Evolutionary conservation across 2,113 vertebrate genomes (phyloP).

Genomic region (Catharus fuscescens): DNA sequence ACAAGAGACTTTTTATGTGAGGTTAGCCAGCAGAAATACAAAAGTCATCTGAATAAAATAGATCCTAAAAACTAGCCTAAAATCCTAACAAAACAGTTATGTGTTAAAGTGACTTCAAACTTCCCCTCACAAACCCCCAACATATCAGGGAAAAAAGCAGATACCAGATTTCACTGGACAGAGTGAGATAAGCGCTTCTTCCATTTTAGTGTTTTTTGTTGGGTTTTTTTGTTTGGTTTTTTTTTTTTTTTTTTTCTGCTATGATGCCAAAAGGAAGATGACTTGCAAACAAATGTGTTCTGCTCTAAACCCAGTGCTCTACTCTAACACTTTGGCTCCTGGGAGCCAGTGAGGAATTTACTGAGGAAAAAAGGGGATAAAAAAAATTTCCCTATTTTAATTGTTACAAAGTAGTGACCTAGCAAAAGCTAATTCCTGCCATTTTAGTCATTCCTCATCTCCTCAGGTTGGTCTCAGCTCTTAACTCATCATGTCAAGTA

Average conservation of each 20-base stretch:
- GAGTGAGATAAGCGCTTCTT: background rate
- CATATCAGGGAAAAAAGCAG: background rate
- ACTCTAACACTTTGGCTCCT: background rate
- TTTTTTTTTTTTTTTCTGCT: background rate
- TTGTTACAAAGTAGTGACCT: background rate
- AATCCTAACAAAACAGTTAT: background rate
- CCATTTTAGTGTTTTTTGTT: background rate
- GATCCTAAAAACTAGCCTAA: background rate
- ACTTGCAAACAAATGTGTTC: background rate
- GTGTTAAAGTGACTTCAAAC: background rate
- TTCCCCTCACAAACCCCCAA: rapidly evolving
- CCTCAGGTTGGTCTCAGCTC: background rate
- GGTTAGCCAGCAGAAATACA: background rate
- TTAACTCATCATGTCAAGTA: background rate
- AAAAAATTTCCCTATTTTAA: background rate
- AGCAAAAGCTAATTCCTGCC: background rate
- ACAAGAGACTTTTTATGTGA: background rate
- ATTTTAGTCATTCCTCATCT: background rate
- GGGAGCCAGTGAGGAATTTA: background rate
- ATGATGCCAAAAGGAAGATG: background rate
- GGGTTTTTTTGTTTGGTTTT: too few relatives aligned
- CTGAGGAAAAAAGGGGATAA: background rate
- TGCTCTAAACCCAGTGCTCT: background rate
- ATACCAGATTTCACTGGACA: background rate
- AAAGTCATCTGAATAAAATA: background rate